These are phyloP conservation scores for Gyps fulvus DNA, from an alignment of 2,113 vertebrate genomes.

Conservation along the genomic window DNA sequence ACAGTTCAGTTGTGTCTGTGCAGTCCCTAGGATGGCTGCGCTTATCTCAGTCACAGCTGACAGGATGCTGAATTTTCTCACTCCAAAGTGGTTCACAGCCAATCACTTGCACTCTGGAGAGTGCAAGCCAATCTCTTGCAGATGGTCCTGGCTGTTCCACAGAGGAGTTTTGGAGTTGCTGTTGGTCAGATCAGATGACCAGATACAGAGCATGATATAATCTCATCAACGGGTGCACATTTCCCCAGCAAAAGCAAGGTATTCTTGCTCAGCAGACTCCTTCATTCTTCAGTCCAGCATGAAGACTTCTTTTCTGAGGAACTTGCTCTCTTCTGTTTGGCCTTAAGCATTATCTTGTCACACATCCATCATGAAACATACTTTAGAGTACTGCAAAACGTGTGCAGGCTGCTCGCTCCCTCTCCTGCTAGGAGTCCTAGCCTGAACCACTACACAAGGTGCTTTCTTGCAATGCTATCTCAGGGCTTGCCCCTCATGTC, in stretches of 20 bases:
- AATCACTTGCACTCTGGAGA: no score
- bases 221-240: neutral
- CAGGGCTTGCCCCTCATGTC: neutral
- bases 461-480: neutral
- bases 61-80: neutral
- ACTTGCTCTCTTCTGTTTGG: neutral
- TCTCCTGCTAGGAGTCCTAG: neutral
- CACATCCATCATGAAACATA: neutral
- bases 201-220: neutral
- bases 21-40: neutral
- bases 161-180: neutral
- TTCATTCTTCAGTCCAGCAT: neutral
- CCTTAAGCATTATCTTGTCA: neutral
- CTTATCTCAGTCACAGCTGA: neutral
- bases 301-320: neutral
- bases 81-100: neutral
- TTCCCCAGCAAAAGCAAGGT: neutral
- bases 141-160: neutral
- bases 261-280: neutral
- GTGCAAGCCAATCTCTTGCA: neutral
- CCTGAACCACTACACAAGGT: neutral
- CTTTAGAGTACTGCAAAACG: neutral
- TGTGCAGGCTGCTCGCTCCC: neutral
- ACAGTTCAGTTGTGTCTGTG: neutral
- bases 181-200: neutral